A percentile compares a stretch with the other conserved stretches of the same genome.
phyloP scores from a whole-genome alignment of 2,888 invertebrate species.

The Falcaria lacertinaria region DNA sequence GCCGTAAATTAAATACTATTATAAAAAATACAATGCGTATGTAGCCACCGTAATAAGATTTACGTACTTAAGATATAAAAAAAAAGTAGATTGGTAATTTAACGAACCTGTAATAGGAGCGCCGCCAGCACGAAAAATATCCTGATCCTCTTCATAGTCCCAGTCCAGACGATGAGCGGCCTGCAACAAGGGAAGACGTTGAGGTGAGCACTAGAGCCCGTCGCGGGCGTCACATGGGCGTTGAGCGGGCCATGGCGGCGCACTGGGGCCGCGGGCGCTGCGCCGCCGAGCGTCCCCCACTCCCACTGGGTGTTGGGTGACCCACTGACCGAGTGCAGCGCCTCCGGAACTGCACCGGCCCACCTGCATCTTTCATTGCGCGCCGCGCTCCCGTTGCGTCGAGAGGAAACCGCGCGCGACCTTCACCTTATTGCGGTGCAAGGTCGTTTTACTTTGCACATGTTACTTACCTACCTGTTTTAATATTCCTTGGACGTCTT shows the following conservation, averaged over 20 bases:
- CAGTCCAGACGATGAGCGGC: slow-evolving; percentile 61
- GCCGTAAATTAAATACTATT: no score
- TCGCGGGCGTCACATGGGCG: slow-evolving; percentile 41
- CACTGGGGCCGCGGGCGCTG: slow-evolving; percentile 23
- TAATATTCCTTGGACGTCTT: not conserved
- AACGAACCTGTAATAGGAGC: slow-evolving; percentile 70
- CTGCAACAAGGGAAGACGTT: slow-evolving; percentile 71
- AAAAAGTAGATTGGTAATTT: not conserved
- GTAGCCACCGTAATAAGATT: no score
- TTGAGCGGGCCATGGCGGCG: slow-evolving; percentile 41
- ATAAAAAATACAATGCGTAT: no score
- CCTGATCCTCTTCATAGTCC: slow-evolving; percentile 76
- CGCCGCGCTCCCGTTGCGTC: slow-evolving; percentile 59
- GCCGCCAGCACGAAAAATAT: slow-evolving; percentile 66
- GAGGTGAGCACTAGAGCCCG: slow-evolving; percentile 46
- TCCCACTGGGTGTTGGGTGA: slow-evolving; percentile 45
- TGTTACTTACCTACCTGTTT: slow-evolving; percentile 14
- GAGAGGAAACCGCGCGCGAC: slow-evolving; percentile 65
- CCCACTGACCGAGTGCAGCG: slow-evolving; percentile 75
- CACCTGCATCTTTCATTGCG: slow-evolving; percentile 54
- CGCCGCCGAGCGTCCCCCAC: slow-evolving; percentile 22
- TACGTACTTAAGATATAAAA: no score
- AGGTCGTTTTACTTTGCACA: slow-evolving; percentile 51
- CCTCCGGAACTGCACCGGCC: slow-evolving; percentile 69
- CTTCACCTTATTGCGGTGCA: slow-evolving; percentile 64